Conservation (phyloP, 2,113 vertebrate genomes). For the Ochotona curzoniae region DNA sequence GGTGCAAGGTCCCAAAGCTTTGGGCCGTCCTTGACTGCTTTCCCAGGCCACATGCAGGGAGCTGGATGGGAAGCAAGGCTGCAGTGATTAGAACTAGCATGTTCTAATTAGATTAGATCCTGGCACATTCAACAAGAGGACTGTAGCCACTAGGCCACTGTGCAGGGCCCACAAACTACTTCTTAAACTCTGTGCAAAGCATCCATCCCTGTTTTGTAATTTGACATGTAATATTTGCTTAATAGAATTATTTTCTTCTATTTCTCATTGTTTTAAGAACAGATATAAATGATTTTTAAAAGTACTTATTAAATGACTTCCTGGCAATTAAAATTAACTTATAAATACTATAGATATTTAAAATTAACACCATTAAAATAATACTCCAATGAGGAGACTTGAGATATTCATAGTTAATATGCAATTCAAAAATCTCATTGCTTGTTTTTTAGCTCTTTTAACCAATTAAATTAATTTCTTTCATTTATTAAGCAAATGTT, state of each 20-base stretch:
- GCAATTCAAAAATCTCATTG: background rate
- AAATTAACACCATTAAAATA: conserved; percentile 6
- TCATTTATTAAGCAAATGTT: background rate
- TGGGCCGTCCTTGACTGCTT: too few species aligned
- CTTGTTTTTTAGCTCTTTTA: background rate
- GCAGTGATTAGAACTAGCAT: too few species aligned
- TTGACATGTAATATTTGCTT: background rate
- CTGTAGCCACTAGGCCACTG: too few species aligned
- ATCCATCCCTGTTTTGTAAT: too few species aligned
- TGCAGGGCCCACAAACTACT: too few species aligned
- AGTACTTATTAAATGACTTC: background rate
- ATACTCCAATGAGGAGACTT: background rate
- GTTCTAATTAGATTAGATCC: too few species aligned
- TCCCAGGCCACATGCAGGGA: too few species aligned
- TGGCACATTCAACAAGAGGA: too few species aligned
- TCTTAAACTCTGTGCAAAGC: too few species aligned
- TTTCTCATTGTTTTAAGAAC: background rate
- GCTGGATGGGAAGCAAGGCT: too few species aligned
- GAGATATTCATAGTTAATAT: background rate
- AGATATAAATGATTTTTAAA: background rate
- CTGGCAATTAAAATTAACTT: conserved; percentile 11
- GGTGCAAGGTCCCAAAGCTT: too few species aligned
- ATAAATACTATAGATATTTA: background rate
- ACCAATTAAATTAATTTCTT: background rate
- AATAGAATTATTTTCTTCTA: background rate